Evolutionary conservation across 1,140 invertebrate species (phyloP).

Genomic region (Zaprionus ornatus): DNA sequence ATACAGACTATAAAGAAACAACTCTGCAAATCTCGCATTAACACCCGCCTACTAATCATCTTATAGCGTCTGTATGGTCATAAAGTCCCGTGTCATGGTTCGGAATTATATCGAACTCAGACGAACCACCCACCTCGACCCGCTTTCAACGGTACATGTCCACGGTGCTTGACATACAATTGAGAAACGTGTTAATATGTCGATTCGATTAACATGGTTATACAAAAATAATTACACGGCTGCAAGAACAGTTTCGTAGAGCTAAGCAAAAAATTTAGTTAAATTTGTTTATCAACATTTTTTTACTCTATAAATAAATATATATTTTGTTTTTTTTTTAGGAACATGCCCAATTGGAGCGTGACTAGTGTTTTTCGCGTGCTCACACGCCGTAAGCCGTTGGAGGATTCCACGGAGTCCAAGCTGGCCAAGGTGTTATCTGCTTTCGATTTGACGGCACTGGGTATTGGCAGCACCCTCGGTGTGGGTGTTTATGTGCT

Average conservation of each 20-base stretch:
- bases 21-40: constrained; percentile 63
- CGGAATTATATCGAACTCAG: not conserved
- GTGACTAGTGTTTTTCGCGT: constrained; percentile 68
- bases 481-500: constrained; percentile 97
- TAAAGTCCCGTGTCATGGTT: constrained; percentile 28
- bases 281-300: constrained; percentile 10
- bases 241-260: constrained; percentile 26
- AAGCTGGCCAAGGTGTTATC: constrained; percentile 91
- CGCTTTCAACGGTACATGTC: constrained; percentile 9
- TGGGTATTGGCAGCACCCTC: constrained; percentile 94
- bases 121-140: constrained; percentile 17
- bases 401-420: constrained; percentile 84
- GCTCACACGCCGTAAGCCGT: constrained; percentile 74
- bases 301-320: not conserved
- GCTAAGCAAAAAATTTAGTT: constrained; percentile 48
- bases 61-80: constrained; percentile 48
- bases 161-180: constrained; percentile 36
- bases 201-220: constrained; percentile 62
- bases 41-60: constrained; percentile 66
- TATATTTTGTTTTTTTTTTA: constrained; percentile 30
- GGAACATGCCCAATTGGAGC: constrained; percentile 69
- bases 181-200: constrained; percentile 68
- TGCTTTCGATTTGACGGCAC: constrained; percentile 90
- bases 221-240: constrained; percentile 36
- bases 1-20: constrained; percentile 24